Percentiles rank a stretch among this genome's conserved stretches.
Evolutionary conservation across 2,888 invertebrate species (phyloP).

Genomic region (Metellina segmentata): DNA sequence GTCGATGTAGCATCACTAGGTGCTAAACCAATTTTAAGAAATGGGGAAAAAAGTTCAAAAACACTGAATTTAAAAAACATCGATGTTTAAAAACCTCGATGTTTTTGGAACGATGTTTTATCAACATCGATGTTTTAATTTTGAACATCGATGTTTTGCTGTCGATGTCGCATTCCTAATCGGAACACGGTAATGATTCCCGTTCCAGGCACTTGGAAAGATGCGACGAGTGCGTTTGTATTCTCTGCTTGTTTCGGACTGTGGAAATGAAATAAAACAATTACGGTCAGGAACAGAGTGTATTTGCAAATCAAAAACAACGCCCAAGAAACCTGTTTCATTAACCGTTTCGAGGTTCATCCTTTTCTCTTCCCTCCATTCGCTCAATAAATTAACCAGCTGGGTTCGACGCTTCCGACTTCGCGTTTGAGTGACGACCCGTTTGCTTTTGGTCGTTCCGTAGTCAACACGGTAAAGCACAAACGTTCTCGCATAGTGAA

Average conservation of each 20-base stretch:
- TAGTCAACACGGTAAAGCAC: not conserved
- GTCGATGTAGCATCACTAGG: too few relatives aligned
- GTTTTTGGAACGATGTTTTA: too few relatives aligned
- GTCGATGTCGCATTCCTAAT: too few relatives aligned
- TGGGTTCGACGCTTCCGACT: not conserved
- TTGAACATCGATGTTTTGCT: too few relatives aligned
- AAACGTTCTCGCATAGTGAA: not conserved
- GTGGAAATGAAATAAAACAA: not conserved
- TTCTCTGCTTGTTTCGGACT: not conserved
- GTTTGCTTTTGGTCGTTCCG: not conserved
- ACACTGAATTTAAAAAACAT: too few relatives aligned
- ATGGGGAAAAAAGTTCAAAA: too few relatives aligned
- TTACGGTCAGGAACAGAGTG: not conserved
- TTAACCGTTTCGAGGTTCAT: conserved; percentile 45
- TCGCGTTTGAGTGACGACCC: not conserved
- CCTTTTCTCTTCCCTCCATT: conserved; percentile 10
- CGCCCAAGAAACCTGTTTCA: conserved; percentile 57
- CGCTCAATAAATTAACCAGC: not conserved
- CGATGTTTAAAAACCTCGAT: too few relatives aligned
- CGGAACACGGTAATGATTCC: too few relatives aligned
- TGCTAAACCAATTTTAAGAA: too few relatives aligned
- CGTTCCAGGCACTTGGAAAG: too few relatives aligned
- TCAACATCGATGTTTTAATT: too few relatives aligned
- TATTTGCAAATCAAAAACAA: conserved; percentile 28
- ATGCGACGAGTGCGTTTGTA: too few relatives aligned